Base-by-base conservation (phyloP, 2,888 invertebrate genomes). In the Drosophila planitibia region DNA sequence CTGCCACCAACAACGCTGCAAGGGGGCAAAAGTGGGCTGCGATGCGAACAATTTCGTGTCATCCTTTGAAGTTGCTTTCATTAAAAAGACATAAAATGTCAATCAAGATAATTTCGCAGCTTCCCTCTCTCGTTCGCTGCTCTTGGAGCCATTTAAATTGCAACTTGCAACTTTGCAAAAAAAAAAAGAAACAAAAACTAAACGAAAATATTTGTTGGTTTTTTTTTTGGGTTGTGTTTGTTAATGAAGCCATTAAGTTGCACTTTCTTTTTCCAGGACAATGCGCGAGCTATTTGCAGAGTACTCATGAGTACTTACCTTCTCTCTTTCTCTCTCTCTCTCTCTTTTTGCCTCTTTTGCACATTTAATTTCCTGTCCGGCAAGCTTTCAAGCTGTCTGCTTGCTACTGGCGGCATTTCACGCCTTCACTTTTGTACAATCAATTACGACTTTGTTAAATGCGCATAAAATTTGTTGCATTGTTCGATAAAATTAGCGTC, bases 61-160 rank as follows among this genome's bases (percentile, higher is more conserved):
- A 67, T 79, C 67, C 70, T 79, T 82, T 81, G 64, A 74, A 60
- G 64, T 75, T 67, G 69, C 81, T 83, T 82, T 83, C 86, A 85
- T 91, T 83, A 86, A 91, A 84, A 84, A 76, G 84, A 83, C 90
- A 81, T 84, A 79, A 83, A 91, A 88, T 87, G 85, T 89, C 86
- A 83, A 91, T 89, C 86, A 88, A 85, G 87, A 87, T 89, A 84
- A 85, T 87, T 78, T 77, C 69, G 76, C 70, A 59, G 70, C 54
- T 60, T 37, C 51, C 37, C 41, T 57, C 57, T 44, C 57, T 49
- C 65, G 74, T 52, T 57, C 39, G 30, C 33, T 37, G 58, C 30
- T 55, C 60, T 39, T 61, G 41, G 7, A 35, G 57, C 49, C 70
- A 67, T 74, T 76, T 76, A 67, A 66, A 76, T 74, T 76, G 70